A percentile compares a stretch with the other conserved stretches of the same genome.
phyloP scores from a whole-genome alignment of 2,888 invertebrate genomes.

The Oscheius sp. region DNA sequence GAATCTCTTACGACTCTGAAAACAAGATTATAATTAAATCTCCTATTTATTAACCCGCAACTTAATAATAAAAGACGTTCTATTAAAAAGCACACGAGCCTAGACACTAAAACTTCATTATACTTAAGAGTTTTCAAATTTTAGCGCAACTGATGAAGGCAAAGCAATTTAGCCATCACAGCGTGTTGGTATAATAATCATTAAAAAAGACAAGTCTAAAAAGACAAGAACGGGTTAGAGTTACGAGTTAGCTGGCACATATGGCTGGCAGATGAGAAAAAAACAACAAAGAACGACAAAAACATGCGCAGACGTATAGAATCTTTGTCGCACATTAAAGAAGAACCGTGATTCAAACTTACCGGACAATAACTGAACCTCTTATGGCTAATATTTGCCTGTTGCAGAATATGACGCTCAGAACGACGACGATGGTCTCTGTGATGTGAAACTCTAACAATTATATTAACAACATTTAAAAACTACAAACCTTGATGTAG shows the following conservation, averaged over 20 bases:
- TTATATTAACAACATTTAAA: not conserved
- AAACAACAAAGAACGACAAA: not conserved
- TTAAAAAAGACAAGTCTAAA: not conserved
- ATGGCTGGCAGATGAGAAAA: not conserved
- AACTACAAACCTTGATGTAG: slow-evolving; percentile 18
- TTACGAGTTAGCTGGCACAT: not conserved
- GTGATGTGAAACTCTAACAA: not conserved
- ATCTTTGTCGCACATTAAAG: no score
- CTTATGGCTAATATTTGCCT: not conserved
- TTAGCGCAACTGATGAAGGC: not conserved
- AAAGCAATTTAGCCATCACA: not conserved
- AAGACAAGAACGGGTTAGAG: not conserved
- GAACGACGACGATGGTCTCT: slow-evolving; percentile 16
- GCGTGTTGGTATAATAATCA: not conserved
- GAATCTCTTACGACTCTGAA: slow-evolving; percentile 4
- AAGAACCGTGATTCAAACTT: no score
- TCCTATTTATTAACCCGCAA: no score
- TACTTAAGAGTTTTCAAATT: not conserved
- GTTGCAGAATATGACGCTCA: slow-evolving; percentile 1
- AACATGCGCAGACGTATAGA: no score
- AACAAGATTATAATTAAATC: no score
- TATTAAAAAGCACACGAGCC: no score
- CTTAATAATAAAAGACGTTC: no score
- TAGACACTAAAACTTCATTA: no score
- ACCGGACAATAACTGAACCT: not conserved